Base-by-base conservation (phyloP, 2,888 invertebrate species). In the Heliconius hortense region DNA sequence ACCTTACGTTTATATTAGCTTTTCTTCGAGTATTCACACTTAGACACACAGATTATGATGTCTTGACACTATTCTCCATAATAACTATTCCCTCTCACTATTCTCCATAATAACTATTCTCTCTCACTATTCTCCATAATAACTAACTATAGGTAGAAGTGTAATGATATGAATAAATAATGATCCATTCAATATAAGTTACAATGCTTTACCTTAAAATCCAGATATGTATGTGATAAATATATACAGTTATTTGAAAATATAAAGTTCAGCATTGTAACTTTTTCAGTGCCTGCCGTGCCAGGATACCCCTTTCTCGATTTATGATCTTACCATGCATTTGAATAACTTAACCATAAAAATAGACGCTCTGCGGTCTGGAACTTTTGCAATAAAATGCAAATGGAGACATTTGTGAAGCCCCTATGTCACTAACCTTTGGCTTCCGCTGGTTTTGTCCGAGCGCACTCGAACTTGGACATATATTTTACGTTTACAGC, bases 291-390 rank as follows among this genome's bases (percentile, higher is more conserved):
- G 87, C 87, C 86, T 87, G 87, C 87, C 88, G 88, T 87, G 85
- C 87, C 87, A 86, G 86, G 85, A 84, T 86, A 91, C 90, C 91
- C 91, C 90, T 90, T 92, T 88, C 84, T 84, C 87, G 87, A 93
- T 92, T 93, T 93, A 93, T 92, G 91, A 90, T 88, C 84, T 86
- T 86, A 85, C 81, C 89, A 88, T 89, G 90, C 89, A 92, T 93
- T 92, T 92, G 92, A 93, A 93, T 93, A 93, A 92, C 88, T 90
- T 93, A 90, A 89, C 87, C 90, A 90, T 92, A 93, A 93, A 93
- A 93, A 93, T 92, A 90, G 90, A 90, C 91, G 85, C 89, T 86
- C 84, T 87, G 90, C 82, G 90, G 88, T 88, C 87, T 88, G 87
- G 88, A 92, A 93, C 89, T 93, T 93, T 88, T 81, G 88, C 88